These are phyloP conservation scores for Apis cerana DNA, from an alignment of 1,140 invertebrate genomes.

Conservation along the genomic window DNA sequence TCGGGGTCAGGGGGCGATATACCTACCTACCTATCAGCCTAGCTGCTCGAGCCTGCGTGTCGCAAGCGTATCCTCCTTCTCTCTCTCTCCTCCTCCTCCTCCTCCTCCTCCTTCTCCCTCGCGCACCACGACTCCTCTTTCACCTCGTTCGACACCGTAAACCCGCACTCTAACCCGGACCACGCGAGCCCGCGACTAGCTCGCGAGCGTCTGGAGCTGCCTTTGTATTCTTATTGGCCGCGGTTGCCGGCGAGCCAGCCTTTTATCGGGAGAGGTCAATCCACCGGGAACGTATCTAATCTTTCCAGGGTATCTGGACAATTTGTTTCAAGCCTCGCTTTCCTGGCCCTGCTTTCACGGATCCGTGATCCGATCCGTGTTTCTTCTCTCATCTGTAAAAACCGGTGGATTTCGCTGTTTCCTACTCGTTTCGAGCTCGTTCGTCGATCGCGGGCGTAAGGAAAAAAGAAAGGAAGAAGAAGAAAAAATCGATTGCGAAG, in stretches of 20 bases:
- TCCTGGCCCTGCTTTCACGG: slow-evolving; percentile 48
- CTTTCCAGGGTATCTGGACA: slow-evolving; percentile 50
- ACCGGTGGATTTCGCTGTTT: neutral
- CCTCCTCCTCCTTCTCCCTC: slow-evolving; percentile 31
- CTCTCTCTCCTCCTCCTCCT: slow-evolving; percentile 52
- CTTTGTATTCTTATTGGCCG: slow-evolving; percentile 41
- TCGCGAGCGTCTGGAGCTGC: slow-evolving; percentile 44
- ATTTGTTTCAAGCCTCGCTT: slow-evolving; percentile 37
- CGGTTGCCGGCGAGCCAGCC: slow-evolving; percentile 9
- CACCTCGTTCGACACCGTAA: slow-evolving; percentile 55
- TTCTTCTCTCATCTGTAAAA: slow-evolving; percentile 9
- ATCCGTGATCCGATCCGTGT: slow-evolving; percentile 12
- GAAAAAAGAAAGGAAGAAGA: too few relatives aligned
- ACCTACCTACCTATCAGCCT: slow-evolving; percentile 68
- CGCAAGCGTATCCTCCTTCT: slow-evolving; percentile 66
- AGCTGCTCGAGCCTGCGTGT: slow-evolving; percentile 64
- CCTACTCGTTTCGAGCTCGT: too few relatives aligned
- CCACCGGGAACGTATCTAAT: slow-evolving; percentile 47
- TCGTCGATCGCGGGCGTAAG: neutral
- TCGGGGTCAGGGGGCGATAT: slow-evolving; percentile 77
- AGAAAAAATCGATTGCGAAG: too few relatives aligned
- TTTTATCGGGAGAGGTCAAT: slow-evolving; percentile 47
- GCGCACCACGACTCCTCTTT: slow-evolving; percentile 47
- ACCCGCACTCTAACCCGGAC: slow-evolving; percentile 59
- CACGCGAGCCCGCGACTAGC: slow-evolving; percentile 19